Conservation (phyloP, 2,797 vertebrate genomes). For the Circus cinereus region DNA sequence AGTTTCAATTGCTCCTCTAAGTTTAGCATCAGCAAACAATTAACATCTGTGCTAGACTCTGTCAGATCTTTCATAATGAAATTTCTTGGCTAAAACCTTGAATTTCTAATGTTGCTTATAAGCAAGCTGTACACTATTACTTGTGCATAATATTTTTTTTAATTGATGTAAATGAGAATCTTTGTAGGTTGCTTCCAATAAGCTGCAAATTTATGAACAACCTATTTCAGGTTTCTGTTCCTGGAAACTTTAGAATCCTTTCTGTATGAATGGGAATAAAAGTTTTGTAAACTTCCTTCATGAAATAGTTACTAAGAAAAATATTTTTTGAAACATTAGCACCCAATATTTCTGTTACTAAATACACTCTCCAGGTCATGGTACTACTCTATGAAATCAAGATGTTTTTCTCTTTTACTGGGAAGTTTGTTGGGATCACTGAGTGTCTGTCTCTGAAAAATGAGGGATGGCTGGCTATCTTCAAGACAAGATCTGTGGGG, state of each 20-base stretch:
- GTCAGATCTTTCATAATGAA: background rate
- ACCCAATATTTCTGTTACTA: background rate
- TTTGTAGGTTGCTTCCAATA: background rate
- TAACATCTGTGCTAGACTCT: background rate
- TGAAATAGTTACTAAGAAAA: background rate
- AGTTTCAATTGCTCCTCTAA: background rate
- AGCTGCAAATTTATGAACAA: background rate
- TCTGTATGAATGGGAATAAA: background rate
- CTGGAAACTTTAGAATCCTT: background rate
- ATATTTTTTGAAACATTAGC: background rate
- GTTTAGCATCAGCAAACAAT: background rate
- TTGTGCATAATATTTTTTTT: fast-evolving
- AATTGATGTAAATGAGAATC: background rate
- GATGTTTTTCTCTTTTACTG: background rate
- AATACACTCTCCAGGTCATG: background rate
- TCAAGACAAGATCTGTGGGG: background rate
- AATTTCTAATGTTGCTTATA: background rate
- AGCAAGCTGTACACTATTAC: background rate
- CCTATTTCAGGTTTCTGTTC: background rate
- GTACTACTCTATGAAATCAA: background rate
- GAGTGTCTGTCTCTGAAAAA: background rate
- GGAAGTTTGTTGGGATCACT: background rate
- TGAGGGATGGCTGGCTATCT: background rate
- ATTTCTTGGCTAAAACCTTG: background rate
- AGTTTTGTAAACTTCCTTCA: background rate